These are phyloP conservation scores for Conchocele bisecta DNA, from an alignment of 2,888 invertebrate species.

Conservation along the genomic window DNA sequence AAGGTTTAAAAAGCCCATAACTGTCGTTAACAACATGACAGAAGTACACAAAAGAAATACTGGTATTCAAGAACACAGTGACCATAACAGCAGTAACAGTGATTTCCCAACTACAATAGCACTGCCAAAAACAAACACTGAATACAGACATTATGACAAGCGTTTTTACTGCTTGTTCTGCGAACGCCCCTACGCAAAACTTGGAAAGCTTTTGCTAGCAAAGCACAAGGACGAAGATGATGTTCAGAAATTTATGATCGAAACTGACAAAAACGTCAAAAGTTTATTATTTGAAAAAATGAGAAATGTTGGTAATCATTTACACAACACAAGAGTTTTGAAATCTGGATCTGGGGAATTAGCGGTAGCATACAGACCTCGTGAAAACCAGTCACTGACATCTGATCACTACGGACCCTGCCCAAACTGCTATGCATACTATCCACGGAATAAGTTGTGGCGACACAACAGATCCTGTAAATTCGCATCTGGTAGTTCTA, in stretches of 20 bases:
- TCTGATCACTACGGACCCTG: background rate
- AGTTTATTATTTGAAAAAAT: background rate
- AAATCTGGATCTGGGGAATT: too few species aligned
- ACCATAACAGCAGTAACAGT: too few species aligned
- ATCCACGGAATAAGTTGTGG: too few species aligned
- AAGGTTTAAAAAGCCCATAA: too few species aligned
- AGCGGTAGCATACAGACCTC: background rate
- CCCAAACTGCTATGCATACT: conserved; percentile 4
- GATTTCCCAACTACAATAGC: too few species aligned
- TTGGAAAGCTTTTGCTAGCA: background rate
- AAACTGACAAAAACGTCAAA: background rate
- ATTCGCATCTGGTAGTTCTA: background rate
- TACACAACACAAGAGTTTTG: conserved; percentile 9
- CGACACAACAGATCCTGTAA: background rate
- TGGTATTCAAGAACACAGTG: too few species aligned
- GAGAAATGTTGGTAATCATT: conserved; percentile 9
- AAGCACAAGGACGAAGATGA: background rate
- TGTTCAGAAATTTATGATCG: background rate
- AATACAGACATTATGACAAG: background rate
- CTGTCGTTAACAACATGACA: too few species aligned
- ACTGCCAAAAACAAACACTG: background rate
- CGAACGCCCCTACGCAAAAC: background rate
- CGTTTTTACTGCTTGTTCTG: background rate
- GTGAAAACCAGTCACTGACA: background rate
- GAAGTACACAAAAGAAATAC: too few species aligned